A percentile compares a stretch with the other conserved stretches of the same genome.
Evolutionary conservation across 1,140 invertebrate genomes (phyloP).

Genomic region (Platyscapa corneri): DNA sequence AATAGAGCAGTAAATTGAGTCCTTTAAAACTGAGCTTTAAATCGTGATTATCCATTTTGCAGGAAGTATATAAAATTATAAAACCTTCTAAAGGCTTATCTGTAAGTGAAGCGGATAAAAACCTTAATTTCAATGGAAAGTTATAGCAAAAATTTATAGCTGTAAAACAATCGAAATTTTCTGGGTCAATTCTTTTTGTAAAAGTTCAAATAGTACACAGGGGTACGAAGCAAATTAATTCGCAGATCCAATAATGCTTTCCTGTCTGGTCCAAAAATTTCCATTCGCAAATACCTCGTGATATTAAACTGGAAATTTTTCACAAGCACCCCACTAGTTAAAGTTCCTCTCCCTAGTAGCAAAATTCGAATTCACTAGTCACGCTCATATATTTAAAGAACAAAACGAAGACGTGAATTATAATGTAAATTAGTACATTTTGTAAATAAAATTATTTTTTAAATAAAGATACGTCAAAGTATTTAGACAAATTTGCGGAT

Average conservation of each 20-base stretch:
- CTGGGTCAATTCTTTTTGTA: neutral
- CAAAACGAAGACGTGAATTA: neutral
- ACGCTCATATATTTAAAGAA: neutral
- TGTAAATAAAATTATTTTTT: neutral
- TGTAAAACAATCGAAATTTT: slow-evolving; percentile 28
- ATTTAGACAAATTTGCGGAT: too few species aligned
- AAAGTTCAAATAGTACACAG: neutral
- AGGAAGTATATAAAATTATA: too few species aligned
- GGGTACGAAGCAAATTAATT: slow-evolving; percentile 17
- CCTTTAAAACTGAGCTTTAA: too few species aligned
- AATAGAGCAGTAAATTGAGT: too few species aligned
- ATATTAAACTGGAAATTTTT: slow-evolving; percentile 6
- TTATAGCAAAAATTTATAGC: neutral
- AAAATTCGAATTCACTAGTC: neutral
- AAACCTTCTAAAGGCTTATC: too few species aligned
- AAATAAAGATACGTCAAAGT: too few species aligned
- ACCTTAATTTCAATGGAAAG: neutral
- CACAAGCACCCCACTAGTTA: neutral
- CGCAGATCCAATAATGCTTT: neutral
- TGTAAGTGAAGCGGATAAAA: neutral
- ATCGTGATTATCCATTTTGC: too few species aligned
- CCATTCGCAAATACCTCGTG: slow-evolving; percentile 2
- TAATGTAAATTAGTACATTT: neutral
- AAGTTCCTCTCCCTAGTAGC: neutral
- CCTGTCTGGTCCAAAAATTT: slow-evolving; percentile 14